phyloP scores from a whole-genome alignment of 2,888 invertebrate genomes.

The Balanococcus diminutus region DNA sequence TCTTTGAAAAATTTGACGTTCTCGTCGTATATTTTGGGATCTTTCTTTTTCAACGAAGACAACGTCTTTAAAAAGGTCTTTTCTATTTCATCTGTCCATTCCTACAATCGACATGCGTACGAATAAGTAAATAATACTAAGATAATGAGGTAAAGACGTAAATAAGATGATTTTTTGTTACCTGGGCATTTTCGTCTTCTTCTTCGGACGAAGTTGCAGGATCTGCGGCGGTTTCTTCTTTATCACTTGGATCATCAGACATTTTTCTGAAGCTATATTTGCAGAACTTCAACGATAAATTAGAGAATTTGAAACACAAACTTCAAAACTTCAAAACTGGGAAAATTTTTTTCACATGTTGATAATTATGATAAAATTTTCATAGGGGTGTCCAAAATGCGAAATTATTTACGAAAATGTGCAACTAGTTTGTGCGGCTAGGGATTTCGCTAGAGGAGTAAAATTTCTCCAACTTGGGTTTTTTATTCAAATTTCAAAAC shows the following conservation, averaged over 20 bases:
- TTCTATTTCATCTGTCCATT: slow-evolving; percentile 73
- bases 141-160: neutral
- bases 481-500: too few species aligned
- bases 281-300: neutral
- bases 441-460: too few species aligned
- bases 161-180: slow-evolving; percentile 57
- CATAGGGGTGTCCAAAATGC: too few species aligned
- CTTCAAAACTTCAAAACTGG: neutral
- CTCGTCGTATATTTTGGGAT: slow-evolving; percentile 87
- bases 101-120: slow-evolving; percentile 63
- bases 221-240: slow-evolving; percentile 62
- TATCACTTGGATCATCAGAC: slow-evolving; percentile 59
- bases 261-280: neutral
- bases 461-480: too few species aligned
- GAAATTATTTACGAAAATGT: too few species aligned
- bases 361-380: too few species aligned
- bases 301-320: too few species aligned
- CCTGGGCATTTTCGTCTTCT: slow-evolving; percentile 71
- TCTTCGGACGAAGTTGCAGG: slow-evolving; percentile 65
- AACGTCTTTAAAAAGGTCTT: slow-evolving; percentile 87
- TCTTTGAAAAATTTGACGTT: slow-evolving; percentile 73
- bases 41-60: slow-evolving; percentile 82
- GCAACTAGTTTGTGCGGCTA: too few species aligned
- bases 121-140: too few species aligned
- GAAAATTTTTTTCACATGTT: too few species aligned